Conservation (phyloP, 37 sponge, comb jelly and placozoan species). For the Aphrocallistes beatrix region DNA sequence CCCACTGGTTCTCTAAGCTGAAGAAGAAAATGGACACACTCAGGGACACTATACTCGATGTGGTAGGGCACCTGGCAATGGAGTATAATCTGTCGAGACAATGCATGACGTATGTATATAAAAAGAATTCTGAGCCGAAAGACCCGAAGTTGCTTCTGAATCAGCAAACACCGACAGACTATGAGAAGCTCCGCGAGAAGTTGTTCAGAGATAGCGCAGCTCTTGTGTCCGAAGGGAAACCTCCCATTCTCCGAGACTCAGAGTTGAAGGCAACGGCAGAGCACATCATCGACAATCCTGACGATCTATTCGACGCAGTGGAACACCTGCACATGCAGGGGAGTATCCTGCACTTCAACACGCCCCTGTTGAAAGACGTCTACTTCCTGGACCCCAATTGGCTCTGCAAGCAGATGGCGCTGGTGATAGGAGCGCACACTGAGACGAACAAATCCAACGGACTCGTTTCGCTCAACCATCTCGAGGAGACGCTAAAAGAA, state of each 20-base stretch:
- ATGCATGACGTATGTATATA: not conserved
- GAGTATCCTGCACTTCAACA: constrained; percentile 68
- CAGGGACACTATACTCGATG: constrained; percentile 31
- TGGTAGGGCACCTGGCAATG: constrained; percentile 49
- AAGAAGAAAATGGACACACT: constrained; percentile 46
- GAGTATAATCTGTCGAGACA: not conserved
- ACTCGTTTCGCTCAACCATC: not conserved
- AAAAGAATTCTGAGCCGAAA: not conserved
- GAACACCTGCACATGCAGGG: constrained; percentile 24
- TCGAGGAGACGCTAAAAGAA: not conserved
- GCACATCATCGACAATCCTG: not conserved
- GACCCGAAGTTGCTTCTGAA: not conserved
- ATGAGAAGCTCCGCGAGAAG: constrained; percentile 7
- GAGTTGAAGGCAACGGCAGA: not conserved
- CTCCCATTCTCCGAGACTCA: not conserved
- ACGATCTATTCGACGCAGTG: not conserved
- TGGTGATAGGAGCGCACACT: constrained; percentile 45
- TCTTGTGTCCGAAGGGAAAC: not conserved
- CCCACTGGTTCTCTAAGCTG: not conserved
- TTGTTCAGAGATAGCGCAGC: not conserved
- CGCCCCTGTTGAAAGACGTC: constrained; percentile 42
- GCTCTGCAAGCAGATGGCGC: constrained; percentile 72
- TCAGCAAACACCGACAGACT: not conserved
- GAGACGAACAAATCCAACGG: constrained; percentile 7
- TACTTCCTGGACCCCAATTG: constrained; percentile 91